These are phyloP conservation scores for Notodonta ziczac DNA, from an alignment of 2,888 invertebrate species.

Conservation along the genomic window DNA sequence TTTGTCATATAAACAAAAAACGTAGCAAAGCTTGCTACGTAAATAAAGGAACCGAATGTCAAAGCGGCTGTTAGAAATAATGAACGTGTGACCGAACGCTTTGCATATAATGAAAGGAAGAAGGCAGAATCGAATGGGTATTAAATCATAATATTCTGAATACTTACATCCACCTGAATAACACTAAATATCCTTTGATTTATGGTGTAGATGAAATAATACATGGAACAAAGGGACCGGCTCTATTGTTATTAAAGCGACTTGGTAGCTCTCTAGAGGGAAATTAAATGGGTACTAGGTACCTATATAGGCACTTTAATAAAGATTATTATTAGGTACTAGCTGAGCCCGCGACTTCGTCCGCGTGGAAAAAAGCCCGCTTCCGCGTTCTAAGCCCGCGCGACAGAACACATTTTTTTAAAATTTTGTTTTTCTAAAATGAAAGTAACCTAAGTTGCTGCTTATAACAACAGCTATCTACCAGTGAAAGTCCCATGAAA, in stretches of 20 bases:
- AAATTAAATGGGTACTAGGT: too few relatives aligned
- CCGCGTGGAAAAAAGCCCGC: too few relatives aligned
- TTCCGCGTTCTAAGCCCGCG: too few relatives aligned
- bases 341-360: too few relatives aligned
- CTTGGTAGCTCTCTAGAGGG: not conserved
- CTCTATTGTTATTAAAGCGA: not conserved
- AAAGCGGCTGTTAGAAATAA: constrained; percentile 58
- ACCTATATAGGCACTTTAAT: too few relatives aligned
- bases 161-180: constrained; percentile 22
- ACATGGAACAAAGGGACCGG: constrained; percentile 1
- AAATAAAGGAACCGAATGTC: constrained; percentile 59
- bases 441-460: too few relatives aligned
- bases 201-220: constrained; percentile 5
- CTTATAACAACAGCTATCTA: too few relatives aligned
- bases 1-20: constrained; percentile 14
- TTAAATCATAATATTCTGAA: constrained; percentile 35
- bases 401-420: too few relatives aligned
- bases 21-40: constrained; percentile 51
- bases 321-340: too few relatives aligned
- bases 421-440: too few relatives aligned
- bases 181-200: constrained; percentile 15
- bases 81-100: constrained; percentile 58
- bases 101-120: constrained; percentile 51
- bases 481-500: too few relatives aligned
- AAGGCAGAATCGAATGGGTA: constrained; percentile 46